Base-by-base conservation (phyloP, 2,113 vertebrate species). In the Pyrgilauda ruficollis region DNA sequence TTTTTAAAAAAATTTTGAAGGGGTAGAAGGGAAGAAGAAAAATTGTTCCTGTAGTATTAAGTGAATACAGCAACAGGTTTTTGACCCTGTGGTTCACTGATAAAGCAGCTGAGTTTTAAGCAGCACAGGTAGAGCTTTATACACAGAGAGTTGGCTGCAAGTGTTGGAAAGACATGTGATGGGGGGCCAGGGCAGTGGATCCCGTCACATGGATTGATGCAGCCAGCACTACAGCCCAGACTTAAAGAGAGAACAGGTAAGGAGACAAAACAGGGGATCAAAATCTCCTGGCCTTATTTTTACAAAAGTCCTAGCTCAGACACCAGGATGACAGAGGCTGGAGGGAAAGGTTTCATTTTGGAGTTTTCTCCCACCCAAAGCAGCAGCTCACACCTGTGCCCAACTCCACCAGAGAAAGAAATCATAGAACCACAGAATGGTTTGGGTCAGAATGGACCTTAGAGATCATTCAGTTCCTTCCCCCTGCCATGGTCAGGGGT, bases 21-120 rank as follows among this genome's bases (percentile, higher is more conserved):
- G 9, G 8, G 10, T 21, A 3, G n/a, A 76, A 84, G 22, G 33
- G 44, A 85, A 68, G 90, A 95, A 95, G 96, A 93, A 96, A 59
- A 97, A 97, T 90, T 89, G 37, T 91, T 97, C 62, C 75, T 90
- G 72, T 81, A 95, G 75, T 59, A 85, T 90, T 83, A 86, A 92
- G 62, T 44, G 86, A 97, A 96, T 67, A 79, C 84, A 96, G 64
- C 74, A 76, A 74, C 52, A 30, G 64, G n/a, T 80, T 91, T 89
- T 92, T 70, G 78, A 92, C 90, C 85, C 66, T 92, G 44, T 74
- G 49, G 66, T 66, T 95, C 59, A 74, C 64, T 95, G 78, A 75
- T 61, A 89, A 93, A 94, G 64, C 67, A 93, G 78, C 2, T 64
- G 85, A 64, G 74, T 46, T 4, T 52, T 78, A 30, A 81, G 87